A percentile compares a stretch with the other conserved stretches of the same genome.
These are phyloP conservation scores for Miniopterus natalensis DNA, from an alignment of 2,113 vertebrate genomes.

Conservation along the genomic window DNA sequence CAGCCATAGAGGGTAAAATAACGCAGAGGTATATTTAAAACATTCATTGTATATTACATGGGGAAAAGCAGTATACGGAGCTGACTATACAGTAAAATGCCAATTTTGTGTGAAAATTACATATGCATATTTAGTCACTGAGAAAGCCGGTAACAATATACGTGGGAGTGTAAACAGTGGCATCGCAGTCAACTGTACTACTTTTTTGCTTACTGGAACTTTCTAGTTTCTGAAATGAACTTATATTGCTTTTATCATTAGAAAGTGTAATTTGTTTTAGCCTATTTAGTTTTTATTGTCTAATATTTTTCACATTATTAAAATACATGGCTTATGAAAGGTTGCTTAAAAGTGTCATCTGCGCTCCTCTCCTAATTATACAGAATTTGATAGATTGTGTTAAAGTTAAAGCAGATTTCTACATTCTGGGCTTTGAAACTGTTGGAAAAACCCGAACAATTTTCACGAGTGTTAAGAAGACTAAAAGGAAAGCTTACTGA, in stretches of 20 bases:
- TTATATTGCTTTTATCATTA: neutral
- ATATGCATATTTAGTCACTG: neutral
- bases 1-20: neutral
- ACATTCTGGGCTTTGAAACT: neutral
- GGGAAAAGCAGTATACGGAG: neutral
- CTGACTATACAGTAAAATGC: neutral
- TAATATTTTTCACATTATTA: neutral
- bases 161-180: neutral
- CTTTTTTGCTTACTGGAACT: conserved; percentile 8
- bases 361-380: neutral
- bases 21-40: neutral
- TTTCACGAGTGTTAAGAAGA: neutral
- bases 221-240: conserved; percentile 56
- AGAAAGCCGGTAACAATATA: neutral
- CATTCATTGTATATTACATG: neutral
- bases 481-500: neutral
- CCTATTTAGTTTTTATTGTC: neutral
- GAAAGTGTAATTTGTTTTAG: conserved; percentile 13
- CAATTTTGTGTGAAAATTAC: neutral
- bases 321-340: neutral
- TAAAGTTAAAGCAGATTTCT: conserved; percentile 56
- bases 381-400: neutral
- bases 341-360: conserved; percentile 40
- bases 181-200: neutral
- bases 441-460: neutral